Percentiles rank a stretch among this genome's conserved stretches.
Evolutionary conservation across 2,113 vertebrate genomes (phyloP).

Genomic region (Spea bombifrons): DNA sequence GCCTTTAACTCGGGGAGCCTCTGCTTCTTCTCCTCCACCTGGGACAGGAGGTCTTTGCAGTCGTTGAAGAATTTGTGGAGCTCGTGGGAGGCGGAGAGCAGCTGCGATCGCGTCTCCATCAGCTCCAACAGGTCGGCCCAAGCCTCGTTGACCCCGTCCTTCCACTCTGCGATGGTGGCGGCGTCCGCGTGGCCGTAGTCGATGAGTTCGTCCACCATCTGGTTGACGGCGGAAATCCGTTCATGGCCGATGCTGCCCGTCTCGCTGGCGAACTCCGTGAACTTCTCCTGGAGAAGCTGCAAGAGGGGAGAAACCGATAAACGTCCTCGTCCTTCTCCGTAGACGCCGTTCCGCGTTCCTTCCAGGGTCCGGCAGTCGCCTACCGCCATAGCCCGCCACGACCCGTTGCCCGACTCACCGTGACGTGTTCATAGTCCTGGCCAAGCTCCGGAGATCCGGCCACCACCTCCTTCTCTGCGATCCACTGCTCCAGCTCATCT

Average conservation of each 20-base stretch:
- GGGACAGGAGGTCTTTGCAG: slow-evolving; percentile 79
- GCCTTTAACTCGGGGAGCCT: slow-evolving; percentile 77
- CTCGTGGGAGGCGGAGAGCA: slow-evolving; percentile 87
- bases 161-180: slow-evolving; percentile 93
- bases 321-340: too few relatives aligned
- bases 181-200: slow-evolving; percentile 89
- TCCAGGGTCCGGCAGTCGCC: too few relatives aligned
- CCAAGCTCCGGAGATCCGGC: slow-evolving; percentile 90
- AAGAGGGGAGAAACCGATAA: fast-evolving
- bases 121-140: slow-evolving; percentile 94
- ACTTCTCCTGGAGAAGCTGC: slow-evolving; percentile 87
- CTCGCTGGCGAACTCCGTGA: slow-evolving; percentile 86
- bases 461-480: slow-evolving; percentile 89
- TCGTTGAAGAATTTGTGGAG: slow-evolving; percentile 94
- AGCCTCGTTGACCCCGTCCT: slow-evolving; percentile 90
- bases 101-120: slow-evolving; percentile 89
- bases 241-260: slow-evolving; percentile 83
- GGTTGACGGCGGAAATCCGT: slow-evolving; percentile 84
- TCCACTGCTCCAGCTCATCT: slow-evolving; percentile 95
- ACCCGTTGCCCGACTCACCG: slow-evolving; percentile 65
- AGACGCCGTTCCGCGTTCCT: too few relatives aligned
- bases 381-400: too few relatives aligned
- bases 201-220: slow-evolving; percentile 95
- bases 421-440: slow-evolving; percentile 92
- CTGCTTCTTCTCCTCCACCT: slow-evolving; percentile 86